Conservation (phyloP, 2,797 vertebrate species). For the Anguilla marmorata region DNA sequence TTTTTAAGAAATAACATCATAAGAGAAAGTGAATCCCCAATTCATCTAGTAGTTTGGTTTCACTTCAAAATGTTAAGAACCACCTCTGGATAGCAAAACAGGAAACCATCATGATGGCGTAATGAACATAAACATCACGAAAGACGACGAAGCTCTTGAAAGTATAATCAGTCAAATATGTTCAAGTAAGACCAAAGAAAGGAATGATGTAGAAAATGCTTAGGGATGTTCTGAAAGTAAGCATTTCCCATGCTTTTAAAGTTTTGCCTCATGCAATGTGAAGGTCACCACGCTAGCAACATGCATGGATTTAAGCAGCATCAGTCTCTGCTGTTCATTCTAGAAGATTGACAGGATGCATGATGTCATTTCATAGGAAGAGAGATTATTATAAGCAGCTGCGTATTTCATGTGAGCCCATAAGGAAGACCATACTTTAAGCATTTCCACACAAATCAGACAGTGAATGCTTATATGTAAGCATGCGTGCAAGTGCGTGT, state of each 20-base stretch:
- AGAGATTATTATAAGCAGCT: background rate
- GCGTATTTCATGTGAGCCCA: background rate
- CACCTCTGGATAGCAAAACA: background rate
- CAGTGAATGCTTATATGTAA: background rate
- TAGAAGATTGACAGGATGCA: background rate
- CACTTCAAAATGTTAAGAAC: background rate
- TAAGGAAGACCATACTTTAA: background rate
- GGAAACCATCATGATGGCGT: background rate
- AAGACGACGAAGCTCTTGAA: background rate
- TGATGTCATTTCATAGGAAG: background rate
- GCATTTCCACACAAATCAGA: background rate
- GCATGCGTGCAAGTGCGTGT: background rate
- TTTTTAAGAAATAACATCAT: background rate
- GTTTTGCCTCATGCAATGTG: background rate
- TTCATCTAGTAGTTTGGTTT: background rate
- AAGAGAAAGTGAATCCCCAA: background rate
- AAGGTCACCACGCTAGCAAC: background rate
- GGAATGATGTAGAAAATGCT: background rate
- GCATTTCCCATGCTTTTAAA: background rate
- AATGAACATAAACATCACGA: background rate
- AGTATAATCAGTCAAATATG: background rate
- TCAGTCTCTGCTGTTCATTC: background rate
- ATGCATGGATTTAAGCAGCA: background rate
- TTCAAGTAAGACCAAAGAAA: background rate
- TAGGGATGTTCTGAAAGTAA: background rate